Evolutionary conservation across 2,113 vertebrate genomes (phyloP), one percentile per base, ranked within the genome.

Genomic region (Alaudala cheleensis): DNA sequence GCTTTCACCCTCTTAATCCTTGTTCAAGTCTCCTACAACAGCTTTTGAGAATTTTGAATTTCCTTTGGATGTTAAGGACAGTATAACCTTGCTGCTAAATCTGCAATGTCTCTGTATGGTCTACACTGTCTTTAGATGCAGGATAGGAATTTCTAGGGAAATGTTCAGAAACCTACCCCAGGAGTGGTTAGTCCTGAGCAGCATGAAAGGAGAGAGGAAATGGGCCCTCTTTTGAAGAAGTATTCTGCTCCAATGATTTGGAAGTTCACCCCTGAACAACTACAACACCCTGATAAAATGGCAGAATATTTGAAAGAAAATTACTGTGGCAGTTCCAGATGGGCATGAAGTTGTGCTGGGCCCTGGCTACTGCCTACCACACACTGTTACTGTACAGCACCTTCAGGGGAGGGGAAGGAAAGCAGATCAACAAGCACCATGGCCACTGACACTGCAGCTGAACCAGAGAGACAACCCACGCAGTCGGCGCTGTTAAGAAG

Each of bases 391-490:
- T 23, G 23, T 47, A 25, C 34, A 65, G 70, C 12, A 50, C 6
- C 42, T 34, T 66, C 42, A 66, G 31, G 20, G 24, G 16, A 50
- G 25, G 44, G 25, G 34, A 50, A 31, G 44, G 16, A 49, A 34
- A 66, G 31, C 29, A 76, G 44, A 57, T 10, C 5, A 15, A 34
- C 25, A 57, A 40, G 31, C 5, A 86, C 34, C 13, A 13, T 17
- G 25, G 34, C 44, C 44, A 34, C 31, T 34, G 10, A 34, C 42
- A 31, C 29, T 57, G 29, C 42, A 42, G 70, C 7, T 49, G 25
- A 50, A 58, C 25, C 12, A 25, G 51, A 76, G 44, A 3, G 6
- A 57, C 25, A 17, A 11, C 34, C 29, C 51, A 25, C 0, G 0
- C 4, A 10, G 31, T 42, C 0, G 0, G 20, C 37, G 7, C 31